Base-by-base conservation (phyloP, 1,140 invertebrate genomes). In the Oreohelix idahoensis region DNA sequence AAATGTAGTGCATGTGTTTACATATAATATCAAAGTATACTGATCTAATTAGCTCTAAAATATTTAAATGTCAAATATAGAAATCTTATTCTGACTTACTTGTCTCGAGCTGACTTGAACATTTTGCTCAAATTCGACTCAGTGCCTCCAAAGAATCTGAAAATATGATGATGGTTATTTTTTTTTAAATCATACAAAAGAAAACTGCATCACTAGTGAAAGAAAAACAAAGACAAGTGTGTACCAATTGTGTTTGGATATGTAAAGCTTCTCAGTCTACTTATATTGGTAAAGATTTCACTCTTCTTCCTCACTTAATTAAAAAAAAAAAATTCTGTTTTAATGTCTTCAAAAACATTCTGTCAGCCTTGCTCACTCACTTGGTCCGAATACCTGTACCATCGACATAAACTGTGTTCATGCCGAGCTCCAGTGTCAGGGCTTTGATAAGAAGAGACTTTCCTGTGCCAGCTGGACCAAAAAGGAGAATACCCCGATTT, bases 381-480 rank as follows among this genome's bases (percentile, higher is more conserved):
- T 82, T 82, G 80, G 70, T 82, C 80, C 80, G 75, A 20, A 82
- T 75, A 75, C 75, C 80, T 53, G 80, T 75, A 20, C 80, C 80
- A 36, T 70, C n/a, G 1, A 82, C 17, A 26, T 74, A 17, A 0
- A 70, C 69, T 49, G 70, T 58, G 13, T 32, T 20, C 13, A 82
- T 10, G 42, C 49, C 70, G 0, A 82, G 69, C 13, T 75, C n/a
- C 45, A 29, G 26, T 5, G 71, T 63, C 45, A 82, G 32, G 13
- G 80, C 80, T 39, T 75, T 82, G 23, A 75, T 49, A n/a, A 82
- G 49, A n/a, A 74, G 10, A 0, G 80, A 29, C 70, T 82, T 82
- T 38, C 80, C 80, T 38, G 80, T 82, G 0, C 80, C 80, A 8
- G 80, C 15, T n/a, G 80, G 51, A 45, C 80, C 80, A 45, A 75